A percentile compares a stretch with the other conserved stretches of the same genome.
Evolutionary conservation across 2,113 vertebrate species (phyloP).

Genomic region (Lanius collurio): DNA sequence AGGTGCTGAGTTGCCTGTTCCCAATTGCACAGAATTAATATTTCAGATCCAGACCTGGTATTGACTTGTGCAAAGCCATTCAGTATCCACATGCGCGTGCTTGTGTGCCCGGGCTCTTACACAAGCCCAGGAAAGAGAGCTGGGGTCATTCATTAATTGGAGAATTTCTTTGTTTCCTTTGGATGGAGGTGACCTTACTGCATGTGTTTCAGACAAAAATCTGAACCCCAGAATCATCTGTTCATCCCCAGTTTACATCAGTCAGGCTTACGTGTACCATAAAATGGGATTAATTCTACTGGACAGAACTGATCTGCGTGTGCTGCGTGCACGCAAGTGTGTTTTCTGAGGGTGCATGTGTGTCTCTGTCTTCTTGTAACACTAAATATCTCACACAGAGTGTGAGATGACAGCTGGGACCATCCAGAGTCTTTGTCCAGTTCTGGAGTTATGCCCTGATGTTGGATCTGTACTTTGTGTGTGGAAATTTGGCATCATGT

Average conservation of each 20-base stretch:
- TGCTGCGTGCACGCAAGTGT: not conserved
- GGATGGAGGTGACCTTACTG: not conserved
- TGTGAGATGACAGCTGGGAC: not conserved
- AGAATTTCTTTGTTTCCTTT: not conserved
- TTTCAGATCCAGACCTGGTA: not conserved
- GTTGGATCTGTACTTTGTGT: not conserved
- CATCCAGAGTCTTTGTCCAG: not conserved
- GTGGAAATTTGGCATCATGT: not conserved
- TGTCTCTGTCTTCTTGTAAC: not conserved
- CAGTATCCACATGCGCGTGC: fast-evolving
- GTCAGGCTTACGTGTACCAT: not conserved
- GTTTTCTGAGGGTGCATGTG: not conserved
- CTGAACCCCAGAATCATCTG: not conserved
- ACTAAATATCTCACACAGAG: not conserved
- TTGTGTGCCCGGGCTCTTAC: not conserved
- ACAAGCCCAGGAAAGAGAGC: not conserved
- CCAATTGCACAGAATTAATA: fast-evolving
- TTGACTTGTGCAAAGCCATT: not conserved
- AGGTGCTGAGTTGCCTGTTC: fast-evolving
- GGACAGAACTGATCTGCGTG: not conserved
- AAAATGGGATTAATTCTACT: not conserved
- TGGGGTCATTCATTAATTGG: not conserved
- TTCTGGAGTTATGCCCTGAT: not conserved
- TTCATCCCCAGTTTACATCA: not conserved
- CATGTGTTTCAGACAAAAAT: not conserved